Conservation (phyloP, 2,113 vertebrate species). For the Colaptes auratus region DNA sequence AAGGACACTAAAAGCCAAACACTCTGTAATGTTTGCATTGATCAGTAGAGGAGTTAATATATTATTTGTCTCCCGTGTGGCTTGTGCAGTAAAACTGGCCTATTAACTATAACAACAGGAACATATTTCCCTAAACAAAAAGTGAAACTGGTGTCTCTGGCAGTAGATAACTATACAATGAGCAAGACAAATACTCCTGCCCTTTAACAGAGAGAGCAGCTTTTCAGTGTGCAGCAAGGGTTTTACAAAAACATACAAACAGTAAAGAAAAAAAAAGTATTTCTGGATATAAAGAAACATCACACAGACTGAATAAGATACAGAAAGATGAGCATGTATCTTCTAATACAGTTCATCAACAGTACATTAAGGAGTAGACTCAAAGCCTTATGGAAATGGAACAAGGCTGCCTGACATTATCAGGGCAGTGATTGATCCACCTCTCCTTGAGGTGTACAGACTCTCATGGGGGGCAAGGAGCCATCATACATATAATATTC, state of each 20-base stretch:
- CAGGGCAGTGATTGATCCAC: not conserved
- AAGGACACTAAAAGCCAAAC: not conserved
- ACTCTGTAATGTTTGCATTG: not conserved
- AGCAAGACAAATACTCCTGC: not conserved
- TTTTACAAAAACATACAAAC: not conserved
- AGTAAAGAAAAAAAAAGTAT: not conserved
- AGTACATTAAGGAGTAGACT: not conserved
- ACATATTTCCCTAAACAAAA: not conserved
- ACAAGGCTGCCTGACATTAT: not conserved
- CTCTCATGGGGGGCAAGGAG: not conserved
- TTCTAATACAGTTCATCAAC: not conserved
- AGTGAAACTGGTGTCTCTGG: not conserved
- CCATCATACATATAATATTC: rapidly evolving
- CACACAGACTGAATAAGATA: not conserved
- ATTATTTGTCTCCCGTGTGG: not conserved
- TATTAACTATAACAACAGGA: not conserved
- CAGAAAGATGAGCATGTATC: not conserved
- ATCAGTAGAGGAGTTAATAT: not conserved
- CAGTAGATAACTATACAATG: not conserved
- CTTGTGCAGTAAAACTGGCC: not conserved
- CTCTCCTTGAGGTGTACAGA: not conserved
- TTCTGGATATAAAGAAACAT: not conserved
- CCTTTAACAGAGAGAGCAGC: not conserved
- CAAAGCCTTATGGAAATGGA: not conserved
- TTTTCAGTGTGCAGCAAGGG: not conserved